Evolutionary conservation across 2,113 vertebrate genomes (phyloP), one percentile per base, ranked within the genome.

Genomic region (Dipodomys stephensi): DNA sequence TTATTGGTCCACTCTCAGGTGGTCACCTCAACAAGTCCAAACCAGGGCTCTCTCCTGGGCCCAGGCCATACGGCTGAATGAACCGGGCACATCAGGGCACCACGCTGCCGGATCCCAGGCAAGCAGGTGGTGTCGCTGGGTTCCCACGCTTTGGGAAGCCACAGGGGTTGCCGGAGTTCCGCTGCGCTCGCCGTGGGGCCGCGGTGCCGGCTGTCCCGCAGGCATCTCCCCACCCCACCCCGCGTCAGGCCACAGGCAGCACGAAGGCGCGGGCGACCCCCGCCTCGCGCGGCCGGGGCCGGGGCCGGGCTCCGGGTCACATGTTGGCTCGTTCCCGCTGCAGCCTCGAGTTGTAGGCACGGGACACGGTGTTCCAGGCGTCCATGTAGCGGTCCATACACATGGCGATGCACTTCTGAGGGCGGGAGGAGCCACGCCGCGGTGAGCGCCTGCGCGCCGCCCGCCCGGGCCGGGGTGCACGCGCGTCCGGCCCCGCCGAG

Each of bases 341-440:
- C 96, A 99, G 95, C 96, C 99, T 98, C 6, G 99, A 99, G 97
- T 99, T 99, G 97, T 99, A 99, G 35, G 99, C 98, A 57, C 99
- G 98, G 25, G 99, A 99, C 80, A 99, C 99, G 0, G 99, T 99
- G 97, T 99, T 99, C 99, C 99, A 99, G 87, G 99, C 98, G 30
- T 99, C 99, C 99, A 99, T 99, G 94, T 99, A 99, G 13, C 99
- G 99, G 97, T 99, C 99, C 99, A 99, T 99, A 83, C 99, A 99
- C 99, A 99, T 99, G 91, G 99, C 99, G 82, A 99, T 99, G 96
- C 99, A 99, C 93, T 99, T 99, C 99, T 99, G 97, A 7, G 74
- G 83, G n/a, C 4, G 22, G 39, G 15, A 10, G 73, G 65, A 2
- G 5, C 35, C 44, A 10, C 2, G 15, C 62, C 69, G 92, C 49